Evolutionary conservation across 2,888 invertebrate species (phyloP).

Genomic region (Cloeon dipterum): DNA sequence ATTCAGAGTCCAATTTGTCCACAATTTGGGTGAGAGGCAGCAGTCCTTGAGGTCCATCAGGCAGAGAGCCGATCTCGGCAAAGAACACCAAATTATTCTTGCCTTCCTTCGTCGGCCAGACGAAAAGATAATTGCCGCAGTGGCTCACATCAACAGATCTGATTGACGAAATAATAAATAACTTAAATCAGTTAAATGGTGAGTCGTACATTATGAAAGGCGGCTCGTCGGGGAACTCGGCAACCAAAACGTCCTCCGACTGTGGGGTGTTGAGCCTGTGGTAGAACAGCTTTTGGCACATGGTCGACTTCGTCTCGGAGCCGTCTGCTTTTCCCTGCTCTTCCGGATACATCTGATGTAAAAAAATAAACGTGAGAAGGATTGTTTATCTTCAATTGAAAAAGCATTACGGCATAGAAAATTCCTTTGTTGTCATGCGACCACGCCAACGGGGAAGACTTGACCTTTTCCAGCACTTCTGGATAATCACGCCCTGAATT

Average conservation of each 20-base stretch:
- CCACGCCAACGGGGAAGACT: slow-evolving; percentile 83
- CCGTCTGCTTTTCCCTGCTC: slow-evolving; percentile 72
- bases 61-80: slow-evolving; percentile 37
- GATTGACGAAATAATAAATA: slow-evolving; percentile 12
- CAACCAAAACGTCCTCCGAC: slow-evolving; percentile 61
- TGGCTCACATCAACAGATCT: slow-evolving; percentile 72
- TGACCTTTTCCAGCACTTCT: slow-evolving; percentile 76
- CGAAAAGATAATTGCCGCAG: slow-evolving; percentile 72
- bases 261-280: slow-evolving; percentile 73
- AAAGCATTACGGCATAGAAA: slow-evolving; percentile 59
- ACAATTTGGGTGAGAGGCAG: slow-evolving; percentile 61
- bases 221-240: slow-evolving; percentile 79
- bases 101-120: slow-evolving; percentile 67
- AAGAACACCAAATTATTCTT: slow-evolving; percentile 78
- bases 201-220: slow-evolving; percentile 61
- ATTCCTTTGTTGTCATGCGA: slow-evolving; percentile 85
- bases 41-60: slow-evolving; percentile 24
- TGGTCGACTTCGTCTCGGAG: slow-evolving; percentile 66
- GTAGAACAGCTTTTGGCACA: slow-evolving; percentile 85
- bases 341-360: slow-evolving; percentile 60
- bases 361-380: too few relatives aligned
- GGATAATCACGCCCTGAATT: slow-evolving; percentile 50
- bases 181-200: background rate
- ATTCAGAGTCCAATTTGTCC: slow-evolving; percentile 78
- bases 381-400: background rate